phyloP scores from a whole-genome alignment of 1,140 invertebrate species.

The Asbolus verrucosus region DNA sequence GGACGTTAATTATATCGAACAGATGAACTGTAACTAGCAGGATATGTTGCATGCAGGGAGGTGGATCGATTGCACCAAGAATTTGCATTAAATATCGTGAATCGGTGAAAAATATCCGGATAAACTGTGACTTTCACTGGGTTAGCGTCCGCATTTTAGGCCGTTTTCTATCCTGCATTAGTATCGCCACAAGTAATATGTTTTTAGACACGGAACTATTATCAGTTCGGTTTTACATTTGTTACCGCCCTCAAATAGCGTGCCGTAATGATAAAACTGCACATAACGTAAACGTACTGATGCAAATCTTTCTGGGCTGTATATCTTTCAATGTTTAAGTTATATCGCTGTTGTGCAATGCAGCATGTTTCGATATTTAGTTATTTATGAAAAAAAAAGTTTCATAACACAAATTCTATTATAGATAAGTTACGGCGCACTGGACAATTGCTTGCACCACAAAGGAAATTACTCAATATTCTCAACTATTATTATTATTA shows the following conservation, averaged over 20 bases:
- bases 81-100: constrained; percentile 23
- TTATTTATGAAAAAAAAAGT: constrained; percentile 25
- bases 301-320: constrained; percentile 34
- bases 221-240: constrained; percentile 43
- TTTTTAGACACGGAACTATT: constrained; percentile 42
- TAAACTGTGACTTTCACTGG: constrained; percentile 18
- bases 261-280: constrained; percentile 41
- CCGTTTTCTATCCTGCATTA: constrained; percentile 21
- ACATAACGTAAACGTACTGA: constrained; percentile 42
- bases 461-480: no score
- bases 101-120: constrained; percentile 25
- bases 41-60: constrained; percentile 14
- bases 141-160: constrained; percentile 14
- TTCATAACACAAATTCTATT: background rate
- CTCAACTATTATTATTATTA: no score
- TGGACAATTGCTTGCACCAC: no score
- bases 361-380: constrained; percentile 11
- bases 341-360: constrained; percentile 27
- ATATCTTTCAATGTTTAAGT: constrained; percentile 37
- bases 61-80: background rate
- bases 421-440: background rate
- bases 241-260: constrained; percentile 42
- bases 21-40: constrained; percentile 9
- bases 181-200: constrained; percentile 40
- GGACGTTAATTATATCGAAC: constrained; percentile 9